Percentiles rank a stretch among this genome's conserved stretches.
Evolutionary conservation across 2,888 invertebrate species (phyloP).

Genomic region (Onchidella celtica): DNA sequence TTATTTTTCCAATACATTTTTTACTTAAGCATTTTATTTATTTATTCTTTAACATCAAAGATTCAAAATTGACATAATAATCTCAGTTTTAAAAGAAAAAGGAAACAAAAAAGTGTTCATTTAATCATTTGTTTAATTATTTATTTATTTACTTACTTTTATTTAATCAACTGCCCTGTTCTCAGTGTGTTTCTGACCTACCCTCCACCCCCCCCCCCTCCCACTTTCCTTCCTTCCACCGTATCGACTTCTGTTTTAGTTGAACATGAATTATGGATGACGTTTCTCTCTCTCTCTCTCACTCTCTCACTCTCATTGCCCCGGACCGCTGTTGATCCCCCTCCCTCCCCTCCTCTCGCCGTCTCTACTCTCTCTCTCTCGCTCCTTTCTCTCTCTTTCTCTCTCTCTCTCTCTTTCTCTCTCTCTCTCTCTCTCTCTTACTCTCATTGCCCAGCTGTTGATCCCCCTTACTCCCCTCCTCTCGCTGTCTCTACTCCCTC

Average conservation of each 20-base stretch:
- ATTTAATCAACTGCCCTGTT: neutral
- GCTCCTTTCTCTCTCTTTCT: neutral
- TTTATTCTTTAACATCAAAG: too few species aligned
- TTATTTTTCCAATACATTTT: too few species aligned
- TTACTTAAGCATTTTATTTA: too few species aligned
- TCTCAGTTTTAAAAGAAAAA: neutral
- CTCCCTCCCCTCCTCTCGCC: neutral
- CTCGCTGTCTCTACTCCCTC: too few species aligned
- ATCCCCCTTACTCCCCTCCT: neutral
- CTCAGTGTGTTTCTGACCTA: neutral
- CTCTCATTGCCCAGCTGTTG: neutral
- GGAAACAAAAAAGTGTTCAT: too few species aligned
- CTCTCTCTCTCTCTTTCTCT: constrained; percentile 7
- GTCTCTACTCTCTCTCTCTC: neutral
- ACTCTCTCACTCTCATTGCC: neutral
- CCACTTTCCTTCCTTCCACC: neutral
- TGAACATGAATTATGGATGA: too few species aligned
- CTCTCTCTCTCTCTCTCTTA: neutral
- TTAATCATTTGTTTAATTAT: too few species aligned
- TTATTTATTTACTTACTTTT: too few species aligned
- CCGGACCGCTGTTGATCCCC: neutral
- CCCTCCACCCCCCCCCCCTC: neutral
- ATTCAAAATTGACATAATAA: too few species aligned
- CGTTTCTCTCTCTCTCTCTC: neutral
- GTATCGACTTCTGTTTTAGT: neutral